Base-by-base conservation (phyloP, 2,888 invertebrate species). In the Ormia ochracea region DNA sequence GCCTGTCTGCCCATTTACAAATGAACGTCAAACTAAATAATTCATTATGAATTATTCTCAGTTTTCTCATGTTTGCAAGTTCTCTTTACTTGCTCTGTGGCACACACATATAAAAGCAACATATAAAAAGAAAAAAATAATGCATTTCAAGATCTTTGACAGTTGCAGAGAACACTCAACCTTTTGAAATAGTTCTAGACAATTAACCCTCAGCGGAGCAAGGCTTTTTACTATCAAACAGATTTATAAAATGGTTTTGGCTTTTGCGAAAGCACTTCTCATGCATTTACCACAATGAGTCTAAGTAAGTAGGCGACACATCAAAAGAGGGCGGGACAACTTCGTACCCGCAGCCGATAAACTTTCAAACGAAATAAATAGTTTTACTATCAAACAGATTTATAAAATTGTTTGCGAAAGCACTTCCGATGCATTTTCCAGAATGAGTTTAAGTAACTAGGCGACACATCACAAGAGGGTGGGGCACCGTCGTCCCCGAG, bases 81-180 rank as follows among this genome's bases (percentile, higher is more conserved):
- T 52, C 50, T 52, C 52, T 52, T 17, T 59, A 17, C 14, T 12
- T 28, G 19, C 58, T 61, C 38, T 31, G 28, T 19, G 61, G 31
- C 21, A n/a, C 12, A 26, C 7, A 10, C 9, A 19, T 12, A 48
- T 10, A 14, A 38, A 58, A 69, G 48, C 17, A 56, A 63, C 28
- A 36, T 54, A 69, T 38, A 69, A 58, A 1, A 28, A 63, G 28
- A 33, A 72, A 21, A 73, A 56, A 58, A n/a, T n/a, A n/a, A n/a
- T n/a, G n/a, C 28, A 36, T 38, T 56, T 74, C 43, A 48, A 74
- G 36, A 74, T 58, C 56, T 38, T 74, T 74, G 61, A 63, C 72
- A 72, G 31, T 41, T 56, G 19, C 21, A 41, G 56, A 50, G 56
- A 21, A 26, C 31, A 56, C 26, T 12, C 4, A 58, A 65, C 38